Percentiles rank a stretch among this genome's conserved stretches.
Conservation (phyloP, 1,140 invertebrate genomes). For the Scaptomyza pallida region DNA sequence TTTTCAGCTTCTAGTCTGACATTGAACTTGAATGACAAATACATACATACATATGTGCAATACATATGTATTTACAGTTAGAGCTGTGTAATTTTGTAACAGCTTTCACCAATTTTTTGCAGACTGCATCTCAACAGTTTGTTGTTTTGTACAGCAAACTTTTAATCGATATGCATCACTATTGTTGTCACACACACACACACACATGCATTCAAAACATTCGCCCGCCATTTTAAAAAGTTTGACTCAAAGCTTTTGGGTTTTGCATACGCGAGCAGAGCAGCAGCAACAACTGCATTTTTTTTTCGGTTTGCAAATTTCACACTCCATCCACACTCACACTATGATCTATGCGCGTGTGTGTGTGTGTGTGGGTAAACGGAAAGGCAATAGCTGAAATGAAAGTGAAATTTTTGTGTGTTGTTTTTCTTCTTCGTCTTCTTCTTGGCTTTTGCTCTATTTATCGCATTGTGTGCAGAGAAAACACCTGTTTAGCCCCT, state of each 20-base stretch:
- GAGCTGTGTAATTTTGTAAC: constrained; percentile 1
- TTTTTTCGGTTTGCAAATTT: constrained; percentile 20
- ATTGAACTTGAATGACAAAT: constrained; percentile 55
- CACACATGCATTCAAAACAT: constrained; percentile 13
- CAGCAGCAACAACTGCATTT: constrained; percentile 33
- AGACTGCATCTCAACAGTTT: constrained; percentile 57
- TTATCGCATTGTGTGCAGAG: constrained; percentile 30
- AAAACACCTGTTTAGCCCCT: constrained; percentile 45
- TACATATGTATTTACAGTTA: constrained; percentile 7
- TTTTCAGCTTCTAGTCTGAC: constrained; percentile 47
- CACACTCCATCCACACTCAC: not conserved
- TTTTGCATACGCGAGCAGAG: constrained; percentile 39
- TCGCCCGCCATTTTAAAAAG: constrained; percentile 74
- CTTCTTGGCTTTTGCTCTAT: constrained; percentile 44
- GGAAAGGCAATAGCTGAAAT: constrained; percentile 27
- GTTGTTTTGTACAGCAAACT: constrained; percentile 51
- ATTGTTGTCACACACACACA: constrained; percentile 28
- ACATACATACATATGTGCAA: not conserved
- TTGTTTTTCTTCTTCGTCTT: constrained; percentile 43
- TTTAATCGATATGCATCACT: constrained; percentile 46
- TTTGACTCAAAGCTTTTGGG: constrained; percentile 68
- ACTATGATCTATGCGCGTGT: not conserved
- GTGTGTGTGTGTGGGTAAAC: constrained; percentile 28
- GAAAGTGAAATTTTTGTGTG: constrained; percentile 47
- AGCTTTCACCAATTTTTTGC: constrained; percentile 41